These are phyloP conservation scores for Macrosteles quadrilineatus DNA, from an alignment of 1,140 invertebrate species.

Conservation along the genomic window DNA sequence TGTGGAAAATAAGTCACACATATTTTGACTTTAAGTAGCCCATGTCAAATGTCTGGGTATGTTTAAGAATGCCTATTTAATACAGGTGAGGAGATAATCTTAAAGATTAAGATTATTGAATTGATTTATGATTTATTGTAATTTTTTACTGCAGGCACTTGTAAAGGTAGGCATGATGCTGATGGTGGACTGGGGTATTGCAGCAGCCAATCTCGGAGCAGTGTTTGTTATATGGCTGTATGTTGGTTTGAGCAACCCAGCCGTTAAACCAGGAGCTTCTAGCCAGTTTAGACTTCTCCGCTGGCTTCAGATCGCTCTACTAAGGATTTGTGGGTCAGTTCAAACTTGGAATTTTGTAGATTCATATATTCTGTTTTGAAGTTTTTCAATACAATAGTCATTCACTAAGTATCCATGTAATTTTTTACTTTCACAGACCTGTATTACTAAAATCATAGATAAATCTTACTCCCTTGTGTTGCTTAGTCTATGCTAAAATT, in stretches of 20 bases:
- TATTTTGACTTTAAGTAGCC: no score
- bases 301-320: conserved; percentile 75
- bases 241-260: conserved; percentile 90
- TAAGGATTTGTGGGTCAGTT: conserved; percentile 77
- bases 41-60: no score
- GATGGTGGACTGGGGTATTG: conserved; percentile 90
- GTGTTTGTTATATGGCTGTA: conserved; percentile 90
- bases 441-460: no score
- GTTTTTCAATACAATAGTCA: conserved; percentile 12
- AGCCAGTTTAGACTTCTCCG: conserved; percentile 84
- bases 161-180: conserved; percentile 90
- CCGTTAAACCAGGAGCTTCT: conserved; percentile 87
- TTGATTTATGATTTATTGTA: no score
- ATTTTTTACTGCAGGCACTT: no score
- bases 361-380: conserved; percentile 27
- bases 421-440: conserved; percentile 25
- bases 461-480: no score
- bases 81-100: no score
- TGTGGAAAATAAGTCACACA: no score
- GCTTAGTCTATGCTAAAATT: no score
- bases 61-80: no score
- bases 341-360: conserved; percentile 41
- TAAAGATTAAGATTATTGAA: no score
- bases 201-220: conserved; percentile 75
- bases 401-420: not conserved